Evolutionary conservation across 2,797 vertebrate species (phyloP).

Genomic region (Poecilia gillii): DNA sequence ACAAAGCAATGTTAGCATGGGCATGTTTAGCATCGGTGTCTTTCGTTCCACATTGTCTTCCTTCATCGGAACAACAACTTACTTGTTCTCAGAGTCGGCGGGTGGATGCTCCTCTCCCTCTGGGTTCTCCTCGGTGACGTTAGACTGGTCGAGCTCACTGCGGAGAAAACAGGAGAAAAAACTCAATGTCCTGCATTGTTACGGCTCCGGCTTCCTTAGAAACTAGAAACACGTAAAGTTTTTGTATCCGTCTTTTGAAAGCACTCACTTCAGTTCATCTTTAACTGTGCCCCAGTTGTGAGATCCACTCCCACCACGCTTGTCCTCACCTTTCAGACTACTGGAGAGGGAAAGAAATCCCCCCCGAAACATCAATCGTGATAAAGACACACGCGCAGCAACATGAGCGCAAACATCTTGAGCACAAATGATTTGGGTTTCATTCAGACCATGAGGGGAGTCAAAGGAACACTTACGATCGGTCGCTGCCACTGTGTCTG

Average conservation of each 20-base stretch:
- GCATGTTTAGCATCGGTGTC: neutral
- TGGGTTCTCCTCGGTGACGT: slow-evolving; percentile 91
- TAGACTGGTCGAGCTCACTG: slow-evolving; percentile 96
- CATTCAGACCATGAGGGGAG: neutral
- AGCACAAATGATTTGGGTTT: neutral
- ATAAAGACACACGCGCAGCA: neutral
- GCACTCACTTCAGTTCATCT: slow-evolving; percentile 95
- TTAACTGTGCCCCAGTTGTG: slow-evolving; percentile 99
- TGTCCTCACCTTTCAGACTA: slow-evolving; percentile 96
- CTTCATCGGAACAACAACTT: slow-evolving; percentile 60
- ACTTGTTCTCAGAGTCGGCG: slow-evolving; percentile 98
- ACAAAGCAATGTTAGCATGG: slow-evolving; percentile 13
- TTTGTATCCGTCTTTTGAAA: neutral
- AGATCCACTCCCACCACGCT: slow-evolving; percentile 95
- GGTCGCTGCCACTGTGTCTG: slow-evolving; percentile 97
- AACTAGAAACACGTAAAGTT: neutral
- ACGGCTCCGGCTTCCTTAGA: too few relatives aligned
- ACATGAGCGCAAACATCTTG: neutral
- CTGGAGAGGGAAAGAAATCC: slow-evolving; percentile 85
- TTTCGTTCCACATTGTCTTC: neutral
- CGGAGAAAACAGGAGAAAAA: neutral
- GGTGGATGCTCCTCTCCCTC: slow-evolving; percentile 97
- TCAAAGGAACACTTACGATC: slow-evolving; percentile 86
- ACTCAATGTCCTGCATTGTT: neutral
- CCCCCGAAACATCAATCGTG: slow-evolving; percentile 9